Evolutionary conservation across 2,797 vertebrate genomes (phyloP), one percentile per base, ranked within the genome.

Genomic region (Bryconaethiops microstoma): DNA sequence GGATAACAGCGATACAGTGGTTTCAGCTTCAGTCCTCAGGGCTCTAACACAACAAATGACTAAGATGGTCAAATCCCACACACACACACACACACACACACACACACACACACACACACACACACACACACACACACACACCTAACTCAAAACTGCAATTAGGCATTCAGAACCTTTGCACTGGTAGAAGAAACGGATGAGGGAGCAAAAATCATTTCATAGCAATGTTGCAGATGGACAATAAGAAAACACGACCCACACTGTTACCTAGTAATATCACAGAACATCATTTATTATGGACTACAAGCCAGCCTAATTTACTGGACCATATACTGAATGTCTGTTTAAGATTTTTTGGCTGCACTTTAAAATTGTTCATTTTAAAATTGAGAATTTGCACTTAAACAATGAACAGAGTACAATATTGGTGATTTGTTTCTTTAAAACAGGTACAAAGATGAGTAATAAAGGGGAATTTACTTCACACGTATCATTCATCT

Each of bases 401-500:
- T 50, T 50, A 2, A 50, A 50, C 9, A 12, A 13, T 12, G 13
- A 1, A 52, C 3, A 13, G 48, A 4, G 16, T 52, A 13, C 3
- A 52, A 52, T 52, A 4, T 13, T 13, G 48, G 3, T 12, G 13
- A 52, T 52, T 52, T 52, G 48, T 52, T 52, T 14, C 0, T 16
- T 52, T 52, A 13, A 13, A 8, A 12, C 3, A 52, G 67, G 23
- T 17, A 54, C 55, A 60, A 60, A 50, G 25, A 23, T 39, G 4
- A 39, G 4, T 52, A 63, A 9, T 35, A 64, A 64, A 25, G 7
- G 8, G 7, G 69, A 17, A 39, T 52, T 74, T 65, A 29, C 1
- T 6, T 77, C 55, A 77, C 35, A 76, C 80, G 77, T 71, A 29
- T 72, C 78, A 71, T 76, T 72, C 68, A 71, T 10, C 19, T 45